A percentile compares a stretch with the other conserved stretches of the same genome.
phyloP scores from a whole-genome alignment of 2,113 vertebrate genomes.

The Crotalus horridus region DNA sequence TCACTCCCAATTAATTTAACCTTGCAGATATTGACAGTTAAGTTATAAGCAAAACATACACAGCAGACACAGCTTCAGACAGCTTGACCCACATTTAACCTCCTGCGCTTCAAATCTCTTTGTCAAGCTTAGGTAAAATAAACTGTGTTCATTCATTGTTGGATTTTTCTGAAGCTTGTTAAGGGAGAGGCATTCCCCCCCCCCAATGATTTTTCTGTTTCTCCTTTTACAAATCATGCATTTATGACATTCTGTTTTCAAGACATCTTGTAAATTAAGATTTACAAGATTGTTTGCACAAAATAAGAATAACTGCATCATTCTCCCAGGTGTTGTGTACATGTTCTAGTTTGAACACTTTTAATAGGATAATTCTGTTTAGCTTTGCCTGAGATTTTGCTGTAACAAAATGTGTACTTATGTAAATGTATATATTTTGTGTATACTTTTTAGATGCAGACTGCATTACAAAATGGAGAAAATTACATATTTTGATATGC shows the following conservation, averaged over 20 bases:
- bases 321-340: neutral
- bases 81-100: conserved; percentile 58
- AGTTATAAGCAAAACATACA: conserved; percentile 54
- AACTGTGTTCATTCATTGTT: conserved; percentile 20
- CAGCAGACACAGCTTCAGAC: conserved; percentile 53
- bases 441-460: neutral
- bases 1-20: conserved; percentile 56
- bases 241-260: neutral
- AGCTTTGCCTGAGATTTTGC: neutral
- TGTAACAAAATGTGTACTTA: neutral
- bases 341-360: neutral
- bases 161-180: conserved; percentile 17
- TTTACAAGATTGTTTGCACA: neutral
- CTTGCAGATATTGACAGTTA: conserved; percentile 49
- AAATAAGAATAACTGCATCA: neutral
- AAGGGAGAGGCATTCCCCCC: neutral
- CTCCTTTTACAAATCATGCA: neutral
- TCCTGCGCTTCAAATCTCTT: conserved; percentile 38
- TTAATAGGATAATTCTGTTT: neutral
- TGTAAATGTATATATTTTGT: neutral
- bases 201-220: neutral
- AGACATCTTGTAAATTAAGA: neutral
- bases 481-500: neutral
- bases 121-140: neutral
- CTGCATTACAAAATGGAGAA: neutral